Conservation (phyloP, 2,888 invertebrate species). For the Leptogaster cylindrica region DNA sequence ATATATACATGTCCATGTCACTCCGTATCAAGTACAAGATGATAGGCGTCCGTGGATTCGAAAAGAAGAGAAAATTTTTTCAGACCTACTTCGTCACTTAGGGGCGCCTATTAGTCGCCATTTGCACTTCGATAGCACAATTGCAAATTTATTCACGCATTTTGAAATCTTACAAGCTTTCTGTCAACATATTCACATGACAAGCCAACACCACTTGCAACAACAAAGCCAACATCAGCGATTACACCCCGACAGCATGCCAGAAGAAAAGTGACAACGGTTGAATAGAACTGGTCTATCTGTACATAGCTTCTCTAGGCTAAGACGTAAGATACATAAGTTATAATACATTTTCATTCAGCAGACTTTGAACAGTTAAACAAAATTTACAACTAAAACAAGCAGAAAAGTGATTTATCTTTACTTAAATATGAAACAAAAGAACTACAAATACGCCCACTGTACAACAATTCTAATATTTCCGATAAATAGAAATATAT, state of each 20-base stretch:
- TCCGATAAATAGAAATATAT: no score
- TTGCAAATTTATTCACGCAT: constrained; percentile 72
- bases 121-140: constrained; percentile 68
- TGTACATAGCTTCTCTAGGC: constrained; percentile 51
- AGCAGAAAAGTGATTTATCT: background rate
- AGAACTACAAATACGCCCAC: constrained; percentile 10
- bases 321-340: constrained; percentile 61
- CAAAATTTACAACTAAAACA: no score
- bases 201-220: constrained; percentile 54
- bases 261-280: constrained; percentile 61
- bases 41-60: constrained; percentile 83
- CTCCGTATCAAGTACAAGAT: constrained; percentile 88
- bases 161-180: constrained; percentile 76
- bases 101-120: constrained; percentile 71
- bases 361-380: constrained; percentile 60
- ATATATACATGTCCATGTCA: constrained; percentile 79
- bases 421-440: constrained; percentile 21
- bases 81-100: constrained; percentile 69
- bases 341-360: no score
- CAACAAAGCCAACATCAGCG: constrained; percentile 51
- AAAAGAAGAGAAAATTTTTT: constrained; percentile 80
- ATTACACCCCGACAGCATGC: constrained; percentile 49
- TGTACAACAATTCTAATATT: constrained; percentile 31
- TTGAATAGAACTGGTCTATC: constrained; percentile 50
- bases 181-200: constrained; percentile 60